Percentiles rank a stretch among this genome's conserved stretches.
Evolutionary conservation across 2,113 vertebrate species (phyloP).

Genomic region (Bos indicus): DNA sequence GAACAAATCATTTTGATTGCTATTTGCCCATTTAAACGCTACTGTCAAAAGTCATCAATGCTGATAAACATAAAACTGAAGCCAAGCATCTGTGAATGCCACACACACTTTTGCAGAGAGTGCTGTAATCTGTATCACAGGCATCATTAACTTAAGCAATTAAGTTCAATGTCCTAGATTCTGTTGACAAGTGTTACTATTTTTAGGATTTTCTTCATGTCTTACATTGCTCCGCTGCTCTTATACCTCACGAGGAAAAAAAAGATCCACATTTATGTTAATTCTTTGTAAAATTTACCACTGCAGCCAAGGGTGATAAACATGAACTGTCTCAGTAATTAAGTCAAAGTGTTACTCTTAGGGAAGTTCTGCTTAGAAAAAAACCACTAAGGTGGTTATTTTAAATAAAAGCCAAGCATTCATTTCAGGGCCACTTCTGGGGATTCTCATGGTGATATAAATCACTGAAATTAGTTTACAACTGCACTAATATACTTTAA

Average conservation of each 20-base stretch:
- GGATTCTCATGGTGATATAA: conserved; percentile 31
- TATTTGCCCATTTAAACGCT: neutral
- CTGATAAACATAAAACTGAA: neutral
- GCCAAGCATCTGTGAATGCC: neutral
- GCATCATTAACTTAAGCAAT: conserved; percentile 61
- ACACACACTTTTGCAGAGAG: neutral
- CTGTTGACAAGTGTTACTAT: conserved; percentile 10
- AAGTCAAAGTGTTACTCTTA: conserved; percentile 40
- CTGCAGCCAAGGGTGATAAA: conserved; percentile 42
- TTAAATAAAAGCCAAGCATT: conserved; percentile 39
- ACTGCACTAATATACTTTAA: conserved; percentile 38
- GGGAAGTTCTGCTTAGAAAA: neutral
- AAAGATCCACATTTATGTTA: conserved; percentile 13
- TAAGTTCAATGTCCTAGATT: conserved; percentile 58
- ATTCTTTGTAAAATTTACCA: conserved; percentile 46
- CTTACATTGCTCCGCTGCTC: conserved; percentile 46
- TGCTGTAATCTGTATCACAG: neutral
- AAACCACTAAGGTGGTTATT: conserved; percentile 35
- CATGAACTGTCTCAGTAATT: conserved; percentile 17
- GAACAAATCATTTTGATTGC: neutral
- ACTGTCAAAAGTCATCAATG: neutral
- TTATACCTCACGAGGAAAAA: neutral
- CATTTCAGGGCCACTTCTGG: conserved; percentile 46
- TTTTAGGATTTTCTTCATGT: conserved; percentile 28
- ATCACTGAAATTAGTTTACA: conserved; percentile 61